Evolutionary conservation across 2,888 invertebrate genomes (phyloP).

Genomic region (Parapristionchus giblindavisi): DNA sequence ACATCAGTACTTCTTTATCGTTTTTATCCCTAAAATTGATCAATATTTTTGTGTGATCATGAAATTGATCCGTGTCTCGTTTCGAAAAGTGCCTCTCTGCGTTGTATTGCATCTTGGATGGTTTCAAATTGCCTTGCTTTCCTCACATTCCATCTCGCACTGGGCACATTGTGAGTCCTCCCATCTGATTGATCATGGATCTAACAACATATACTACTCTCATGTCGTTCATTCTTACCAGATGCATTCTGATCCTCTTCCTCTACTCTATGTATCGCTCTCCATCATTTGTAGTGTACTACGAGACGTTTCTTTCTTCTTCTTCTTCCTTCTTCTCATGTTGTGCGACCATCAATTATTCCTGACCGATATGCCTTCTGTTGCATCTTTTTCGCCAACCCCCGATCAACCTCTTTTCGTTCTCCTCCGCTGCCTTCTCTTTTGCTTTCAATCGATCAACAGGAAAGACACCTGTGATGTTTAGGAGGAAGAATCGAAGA

Average conservation of each 20-base stretch:
- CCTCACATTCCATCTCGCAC: neutral
- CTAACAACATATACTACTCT: too few relatives aligned
- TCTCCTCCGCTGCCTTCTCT: slow-evolving; percentile 17
- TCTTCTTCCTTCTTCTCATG: neutral
- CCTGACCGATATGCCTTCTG: neutral
- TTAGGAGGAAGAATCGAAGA: neutral
- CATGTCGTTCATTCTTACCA: too few relatives aligned
- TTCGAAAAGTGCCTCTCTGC: too few relatives aligned
- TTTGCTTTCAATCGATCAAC: slow-evolving; percentile 14
- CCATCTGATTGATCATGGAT: too few relatives aligned
- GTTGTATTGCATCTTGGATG: too few relatives aligned
- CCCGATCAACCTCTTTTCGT: neutral
- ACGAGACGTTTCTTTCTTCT: neutral
- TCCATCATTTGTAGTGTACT: neutral
- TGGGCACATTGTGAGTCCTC: neutral
- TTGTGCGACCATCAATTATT: neutral
- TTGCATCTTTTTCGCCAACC: slow-evolving; percentile 1
- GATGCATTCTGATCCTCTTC: too few relatives aligned
- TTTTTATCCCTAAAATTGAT: too few relatives aligned
- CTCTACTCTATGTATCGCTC: neutral
- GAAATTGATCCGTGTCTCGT: neutral
- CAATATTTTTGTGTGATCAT: neutral
- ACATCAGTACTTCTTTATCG: too few relatives aligned
- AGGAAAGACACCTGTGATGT: neutral
- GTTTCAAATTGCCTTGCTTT: neutral